Conservation (phyloP, 2,888 invertebrate species). For the Eretmocerus hayati region DNA sequence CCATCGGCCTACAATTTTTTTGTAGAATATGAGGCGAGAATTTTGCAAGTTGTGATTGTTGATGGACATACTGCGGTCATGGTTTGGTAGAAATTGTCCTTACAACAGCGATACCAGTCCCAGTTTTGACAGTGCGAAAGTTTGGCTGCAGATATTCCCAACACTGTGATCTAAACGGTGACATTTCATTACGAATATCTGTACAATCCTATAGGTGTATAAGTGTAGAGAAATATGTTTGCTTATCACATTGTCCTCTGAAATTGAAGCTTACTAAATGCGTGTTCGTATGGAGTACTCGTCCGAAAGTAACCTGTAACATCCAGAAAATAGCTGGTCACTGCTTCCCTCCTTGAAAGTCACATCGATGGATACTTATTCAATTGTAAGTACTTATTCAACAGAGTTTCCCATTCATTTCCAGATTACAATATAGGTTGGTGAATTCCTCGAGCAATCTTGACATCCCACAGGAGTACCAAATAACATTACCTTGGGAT, state of each 20-base stretch:
- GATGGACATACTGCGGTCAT: not conserved
- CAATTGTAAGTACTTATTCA: no score
- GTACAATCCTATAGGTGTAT: slow-evolving; percentile 1
- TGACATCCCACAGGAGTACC: no score
- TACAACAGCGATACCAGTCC: no score
- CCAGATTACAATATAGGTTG: no score
- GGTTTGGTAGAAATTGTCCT: no score
- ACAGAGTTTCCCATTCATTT: no score
- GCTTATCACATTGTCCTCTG: slow-evolving; percentile 41
- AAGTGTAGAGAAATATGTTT: slow-evolving; percentile 24
- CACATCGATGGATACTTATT: no score
- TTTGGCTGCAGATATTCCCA: slow-evolving; percentile 19
- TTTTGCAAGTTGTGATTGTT: not conserved
- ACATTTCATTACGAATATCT: slow-evolving; percentile 12
- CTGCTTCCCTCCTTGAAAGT: slow-evolving; percentile 33
- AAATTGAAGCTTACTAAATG: slow-evolving; percentile 44
- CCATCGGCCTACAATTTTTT: no score
- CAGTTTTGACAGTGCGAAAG: not conserved
- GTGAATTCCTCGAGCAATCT: no score
- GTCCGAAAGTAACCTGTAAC: slow-evolving; percentile 47
- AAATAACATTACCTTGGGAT: no score
- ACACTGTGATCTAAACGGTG: slow-evolving; percentile 19
- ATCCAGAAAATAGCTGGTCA: slow-evolving; percentile 45
- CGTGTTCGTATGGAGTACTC: slow-evolving; percentile 47
- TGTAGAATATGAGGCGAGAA: not conserved